Evolutionary conservation across 1,140 invertebrate species (phyloP), one percentile per base, ranked within the genome.

Genomic region (Pseudachorutes palmiensis): DNA sequence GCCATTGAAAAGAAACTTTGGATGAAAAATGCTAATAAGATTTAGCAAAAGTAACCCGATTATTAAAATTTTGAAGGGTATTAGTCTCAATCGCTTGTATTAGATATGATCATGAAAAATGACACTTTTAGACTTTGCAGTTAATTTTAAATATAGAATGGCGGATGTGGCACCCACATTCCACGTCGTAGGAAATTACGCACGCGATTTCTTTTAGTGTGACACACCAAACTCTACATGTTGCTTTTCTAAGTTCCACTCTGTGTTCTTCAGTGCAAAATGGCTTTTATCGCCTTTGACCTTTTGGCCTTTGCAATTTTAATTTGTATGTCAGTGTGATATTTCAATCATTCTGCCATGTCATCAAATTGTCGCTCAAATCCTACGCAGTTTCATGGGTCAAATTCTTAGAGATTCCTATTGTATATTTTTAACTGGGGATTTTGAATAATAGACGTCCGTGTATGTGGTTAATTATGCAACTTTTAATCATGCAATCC

Each of bases 101-200:
- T n/a, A n/a, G n/a, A n/a, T n/a, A n/a, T n/a, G n/a, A n/a, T n/a
- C n/a, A n/a, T n/a, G n/a, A n/a, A n/a, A n/a, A n/a, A n/a, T n/a
- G n/a, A n/a, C n/a, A 45, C 36, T 45, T 45, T 45, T 45, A 45
- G 19, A 19, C 36, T 12, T 45, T 45, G 36, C 9, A 12, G 9
- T 45, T 12, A 45, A 55, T 55, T 55, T 16, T 19, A 22, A 55
- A 55, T 55, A 9, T 55, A 55, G n/a, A n/a, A n/a, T n/a, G 9
- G 51, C 51, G 51, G 51, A 55, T 55, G 51, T 55, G 51, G 51
- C 9, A 16, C 24, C 24, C 24, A 45, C 36, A 45, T 12, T 12
- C 9, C 36, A 45, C 36, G 51, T 55, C 24, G 24, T 55, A 9
- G 51, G 51, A 55, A 55, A 55, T 55, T 55, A 55, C 51, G 51